Percentiles rank a stretch among this genome's conserved stretches.
phyloP scores from a whole-genome alignment of 2,888 invertebrate genomes.

The Biston stratarius region DNA sequence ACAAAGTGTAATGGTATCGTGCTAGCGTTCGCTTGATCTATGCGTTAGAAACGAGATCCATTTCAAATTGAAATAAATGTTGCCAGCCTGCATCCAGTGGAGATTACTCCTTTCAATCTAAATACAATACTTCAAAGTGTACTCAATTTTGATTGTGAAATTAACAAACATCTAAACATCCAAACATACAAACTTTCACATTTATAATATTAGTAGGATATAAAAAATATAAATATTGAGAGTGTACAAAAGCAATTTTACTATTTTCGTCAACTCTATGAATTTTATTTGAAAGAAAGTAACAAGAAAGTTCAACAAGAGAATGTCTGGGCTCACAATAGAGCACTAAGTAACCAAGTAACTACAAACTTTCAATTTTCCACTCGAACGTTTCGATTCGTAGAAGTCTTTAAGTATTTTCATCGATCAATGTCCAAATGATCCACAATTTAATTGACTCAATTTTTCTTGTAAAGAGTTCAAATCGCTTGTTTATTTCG shows the following conservation, averaged over 20 bases:
- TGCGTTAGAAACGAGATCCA: constrained; percentile 70
- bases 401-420: constrained; percentile 48
- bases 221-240: too few species aligned
- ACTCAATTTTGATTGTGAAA: constrained; percentile 37
- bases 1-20: constrained; percentile 84
- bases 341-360: constrained; percentile 11
- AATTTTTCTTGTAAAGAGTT: neutral
- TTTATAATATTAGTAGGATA: too few species aligned
- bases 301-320: constrained; percentile 19
- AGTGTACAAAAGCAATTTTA: neutral
- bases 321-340: constrained; percentile 9
- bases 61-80: constrained; percentile 71
- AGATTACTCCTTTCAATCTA: constrained; percentile 50
- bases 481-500: neutral
- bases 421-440: constrained; percentile 57
- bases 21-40: constrained; percentile 78
- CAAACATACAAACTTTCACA: too few species aligned
- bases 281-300: neutral
- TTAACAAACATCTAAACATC: too few species aligned
- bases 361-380: constrained; percentile 45
- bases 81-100: constrained; percentile 49
- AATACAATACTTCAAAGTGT: constrained; percentile 32
- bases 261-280: neutral
- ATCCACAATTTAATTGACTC: constrained; percentile 44
- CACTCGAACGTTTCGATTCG: constrained; percentile 45